These are phyloP conservation scores for Nerophis ophidion DNA, from an alignment of 2,113 vertebrate genomes.

Conservation along the genomic window DNA sequence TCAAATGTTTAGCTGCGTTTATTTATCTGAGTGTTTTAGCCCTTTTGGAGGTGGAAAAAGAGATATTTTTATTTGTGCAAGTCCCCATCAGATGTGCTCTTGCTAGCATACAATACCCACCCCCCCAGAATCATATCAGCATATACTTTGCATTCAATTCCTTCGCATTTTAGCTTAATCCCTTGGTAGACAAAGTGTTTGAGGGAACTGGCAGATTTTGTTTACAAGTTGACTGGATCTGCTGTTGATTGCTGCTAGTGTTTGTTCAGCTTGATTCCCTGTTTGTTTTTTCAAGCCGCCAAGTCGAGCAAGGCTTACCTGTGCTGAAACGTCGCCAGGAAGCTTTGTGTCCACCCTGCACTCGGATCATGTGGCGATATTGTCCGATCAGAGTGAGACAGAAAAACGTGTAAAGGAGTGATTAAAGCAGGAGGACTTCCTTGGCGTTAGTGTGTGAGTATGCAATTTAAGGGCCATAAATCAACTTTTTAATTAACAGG, in stretches of 20 bases:
- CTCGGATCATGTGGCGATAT: slow-evolving; percentile 17
- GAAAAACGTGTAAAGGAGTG: neutral
- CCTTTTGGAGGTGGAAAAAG: too few relatives aligned
- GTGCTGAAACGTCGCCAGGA: slow-evolving; percentile 10
- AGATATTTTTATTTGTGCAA: too few relatives aligned
- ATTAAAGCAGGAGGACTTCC: slow-evolving; percentile 39
- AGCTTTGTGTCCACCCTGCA: neutral
- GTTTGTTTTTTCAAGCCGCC: slow-evolving; percentile 1
- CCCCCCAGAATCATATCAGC: too few relatives aligned
- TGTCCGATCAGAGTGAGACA: slow-evolving; percentile 7
- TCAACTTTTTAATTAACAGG: slow-evolving; percentile 65
- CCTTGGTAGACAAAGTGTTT: neutral
- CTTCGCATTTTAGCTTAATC: neutral
- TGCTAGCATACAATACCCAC: too few relatives aligned
- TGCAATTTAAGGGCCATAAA: slow-evolving; percentile 64
- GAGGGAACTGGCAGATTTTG: neutral
- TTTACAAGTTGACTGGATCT: slow-evolving; percentile 9
- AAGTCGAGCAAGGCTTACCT: slow-evolving; percentile 5
- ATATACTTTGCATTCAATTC: neutral
- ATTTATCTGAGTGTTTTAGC: too few relatives aligned
- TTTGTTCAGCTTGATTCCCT: slow-evolving; percentile 12
- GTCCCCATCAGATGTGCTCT: too few relatives aligned
- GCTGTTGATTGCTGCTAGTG: slow-evolving; percentile 1
- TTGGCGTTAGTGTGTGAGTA: slow-evolving; percentile 36
- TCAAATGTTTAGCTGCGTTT: too few relatives aligned